Evolutionary conservation across 1,140 invertebrate species (phyloP).

Genomic region (Octopus sinensis): DNA sequence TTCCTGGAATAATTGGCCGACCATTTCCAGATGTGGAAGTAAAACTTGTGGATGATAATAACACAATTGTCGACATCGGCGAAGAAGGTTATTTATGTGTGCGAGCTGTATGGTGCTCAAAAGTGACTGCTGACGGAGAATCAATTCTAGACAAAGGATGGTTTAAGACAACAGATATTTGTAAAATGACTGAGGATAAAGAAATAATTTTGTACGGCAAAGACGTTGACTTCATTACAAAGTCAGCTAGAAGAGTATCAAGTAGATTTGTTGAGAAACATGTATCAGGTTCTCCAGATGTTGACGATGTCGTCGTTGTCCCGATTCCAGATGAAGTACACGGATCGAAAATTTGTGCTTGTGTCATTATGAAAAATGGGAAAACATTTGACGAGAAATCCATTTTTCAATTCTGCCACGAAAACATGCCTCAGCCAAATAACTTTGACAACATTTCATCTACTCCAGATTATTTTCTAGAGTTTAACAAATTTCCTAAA

Average conservation of each 20-base stretch:
- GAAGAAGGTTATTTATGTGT: not conserved
- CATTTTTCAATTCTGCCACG: not conserved
- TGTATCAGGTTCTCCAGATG: not conserved
- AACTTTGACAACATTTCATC: not conserved
- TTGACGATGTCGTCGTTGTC: not conserved
- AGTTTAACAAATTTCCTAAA: not conserved
- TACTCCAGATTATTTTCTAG: not conserved
- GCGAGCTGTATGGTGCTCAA: not conserved
- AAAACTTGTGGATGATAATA: not conserved
- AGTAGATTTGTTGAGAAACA: not conserved
- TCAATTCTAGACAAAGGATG: not conserved
- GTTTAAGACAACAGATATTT: not conserved
- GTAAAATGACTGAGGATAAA: not conserved
- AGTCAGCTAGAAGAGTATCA: not conserved
- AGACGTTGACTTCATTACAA: not conserved
- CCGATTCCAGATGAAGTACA: not conserved
- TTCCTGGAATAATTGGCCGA: not conserved
- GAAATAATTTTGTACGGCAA: not conserved
- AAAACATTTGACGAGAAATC: not conserved
- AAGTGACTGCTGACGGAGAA: not conserved
- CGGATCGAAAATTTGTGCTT: not conserved
- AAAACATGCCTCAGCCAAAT: not conserved
- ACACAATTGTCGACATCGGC: not conserved
- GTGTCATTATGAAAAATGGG: not conserved
- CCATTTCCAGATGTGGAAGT: not conserved